Base-by-base conservation (phyloP, 2,113 vertebrate genomes). In the Rhabdornis inornatus region DNA sequence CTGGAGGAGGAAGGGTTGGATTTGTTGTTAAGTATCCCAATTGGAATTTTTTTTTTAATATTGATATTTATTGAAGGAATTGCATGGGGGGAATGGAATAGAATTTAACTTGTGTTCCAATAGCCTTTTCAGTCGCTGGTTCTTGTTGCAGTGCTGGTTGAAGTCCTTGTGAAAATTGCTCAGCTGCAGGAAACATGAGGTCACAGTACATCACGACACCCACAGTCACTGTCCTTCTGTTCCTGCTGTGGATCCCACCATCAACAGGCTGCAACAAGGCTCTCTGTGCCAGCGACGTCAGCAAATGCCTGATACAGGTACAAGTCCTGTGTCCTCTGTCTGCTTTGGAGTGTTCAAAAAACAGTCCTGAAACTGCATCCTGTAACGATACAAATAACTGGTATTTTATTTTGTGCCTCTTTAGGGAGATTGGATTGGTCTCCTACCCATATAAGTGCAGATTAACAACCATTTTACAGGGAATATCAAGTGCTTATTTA, bases 241-340 rank as follows among this genome's bases (percentile, higher is more conserved):
- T 99, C 93, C 95, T 99, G 49, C 96, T 98, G 7, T 98, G 98
- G 95, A 91, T 99, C 90, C 97, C 98, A 5, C 47, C 97, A 6
- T 98, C 98, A 39, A 91, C 91, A 28, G 98, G 98, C 97, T 99
- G 99, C 96, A 99, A 99, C 97, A 99, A 99, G 96, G 99, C 99
- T 9, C 98, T 99, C 27, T 99, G 99, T 60, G 99, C 99, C 49
- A 99, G 99, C 19, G 99, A 99, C 30, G 99, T 99, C 97, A 99
- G 99, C 98, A 99, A 99, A 96, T 99, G 99, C 95, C 98, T 99
- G 84, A 99, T 99, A 92, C 99, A 99, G 99, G 99, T 99, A 97
- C 10, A 57, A 45, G 22, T 33, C 2, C 2, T 33, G 16, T 44
- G 66, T 22, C 61, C 52, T 91, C 66, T 9, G 3, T 55, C 31